Base-by-base conservation (phyloP, 2,113 vertebrate genomes). In the Xiphophorus hellerii region DNA sequence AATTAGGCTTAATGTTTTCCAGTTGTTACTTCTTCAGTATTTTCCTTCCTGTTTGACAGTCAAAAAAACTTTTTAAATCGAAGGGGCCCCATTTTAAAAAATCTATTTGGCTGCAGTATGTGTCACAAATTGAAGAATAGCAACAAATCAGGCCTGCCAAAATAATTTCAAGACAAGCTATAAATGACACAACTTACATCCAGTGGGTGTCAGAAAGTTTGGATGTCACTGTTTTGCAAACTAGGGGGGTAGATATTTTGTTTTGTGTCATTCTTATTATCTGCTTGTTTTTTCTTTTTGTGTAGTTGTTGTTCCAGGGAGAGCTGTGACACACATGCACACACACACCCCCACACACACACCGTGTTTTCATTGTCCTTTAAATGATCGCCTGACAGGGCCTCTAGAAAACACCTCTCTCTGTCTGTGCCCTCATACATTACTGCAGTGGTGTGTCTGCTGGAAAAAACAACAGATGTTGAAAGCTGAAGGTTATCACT, bases 401-500 rank as follows among this genome's bases (percentile, higher is more conserved):
- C 70, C 71, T 79, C 29, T 9, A 58, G 25, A 77, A 76, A 84
- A 80, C 72, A 80, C 69, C 33, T 81, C 74, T 81, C 51, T 37
- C 75, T 83, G 51, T 33, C 72, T 65, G 7, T 62, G 75, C 82
- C 66, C 80, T 27, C 48, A 48, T 58, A 29, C 69, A 76, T 84
- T 81, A 65, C 61, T 62, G 15, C 68, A 81, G 77, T 12, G 62
- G 64, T 65, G 61, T 63, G 79, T 83, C 80, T 74, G 70, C 74
- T 20, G 12, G 62, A 80, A 66, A 58, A 37, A 11, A 83, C 73
- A 80, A 87, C 85, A 84, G 77, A 74, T 86, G 75, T 64, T 83
- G 65, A 71, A 80, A 78, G 79, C 64, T 83, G 71, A 78, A 80
- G 84, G 85, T 88, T 82, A 89, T 89, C 77, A 65, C 82, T 86